phyloP scores from a whole-genome alignment of 2,113 vertebrate species.

The Corvus moneduloides region DNA sequence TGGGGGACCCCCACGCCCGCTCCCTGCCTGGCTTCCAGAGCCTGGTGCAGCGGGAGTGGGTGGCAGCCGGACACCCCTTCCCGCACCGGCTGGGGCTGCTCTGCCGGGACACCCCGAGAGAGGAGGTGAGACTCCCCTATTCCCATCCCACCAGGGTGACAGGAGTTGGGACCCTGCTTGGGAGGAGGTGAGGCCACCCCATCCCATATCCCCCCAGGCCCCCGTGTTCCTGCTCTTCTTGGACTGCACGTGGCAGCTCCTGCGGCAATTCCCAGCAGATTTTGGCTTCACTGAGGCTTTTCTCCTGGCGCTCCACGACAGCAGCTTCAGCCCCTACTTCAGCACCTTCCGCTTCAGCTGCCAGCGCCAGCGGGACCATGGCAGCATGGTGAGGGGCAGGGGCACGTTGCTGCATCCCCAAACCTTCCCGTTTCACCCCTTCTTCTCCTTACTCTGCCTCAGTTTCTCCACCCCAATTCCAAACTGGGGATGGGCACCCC shows the following conservation, averaged over 20 bases:
- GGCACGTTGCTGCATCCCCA: accelerated
- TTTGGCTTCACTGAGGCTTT: slow-evolving; percentile 90
- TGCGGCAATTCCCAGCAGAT: slow-evolving; percentile 81
- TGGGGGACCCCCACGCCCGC: slow-evolving; percentile 84
- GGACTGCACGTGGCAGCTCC: slow-evolving; percentile 92
- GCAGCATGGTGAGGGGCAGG: slow-evolving; percentile 70
- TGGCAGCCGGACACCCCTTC: slow-evolving; percentile 89
- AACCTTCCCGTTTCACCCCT: neutral
- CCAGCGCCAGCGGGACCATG: slow-evolving; percentile 81
- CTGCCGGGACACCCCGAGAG: slow-evolving; percentile 71
- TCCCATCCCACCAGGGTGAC: neutral
- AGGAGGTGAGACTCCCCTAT: slow-evolving; percentile 72
- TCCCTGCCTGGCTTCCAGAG: slow-evolving; percentile 86
- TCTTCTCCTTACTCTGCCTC: neutral
- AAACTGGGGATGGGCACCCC: neutral
- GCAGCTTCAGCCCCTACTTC: slow-evolving; percentile 83
- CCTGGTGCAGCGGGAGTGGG: slow-evolving; percentile 93
- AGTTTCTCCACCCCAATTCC: neutral
- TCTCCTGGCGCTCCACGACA: slow-evolving; percentile 89
- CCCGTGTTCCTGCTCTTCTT: slow-evolving; percentile 92
- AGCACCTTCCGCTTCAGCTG: slow-evolving; percentile 89
- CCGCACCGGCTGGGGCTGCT: slow-evolving; percentile 80
- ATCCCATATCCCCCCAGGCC: slow-evolving; percentile 60
- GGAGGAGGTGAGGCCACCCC: neutral
- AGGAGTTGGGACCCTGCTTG: neutral